Percentiles rank a stretch among this genome's conserved stretches.
These are phyloP conservation scores for Rhabdornis inornatus DNA, from an alignment of 2,113 vertebrate species.

Conservation along the genomic window DNA sequence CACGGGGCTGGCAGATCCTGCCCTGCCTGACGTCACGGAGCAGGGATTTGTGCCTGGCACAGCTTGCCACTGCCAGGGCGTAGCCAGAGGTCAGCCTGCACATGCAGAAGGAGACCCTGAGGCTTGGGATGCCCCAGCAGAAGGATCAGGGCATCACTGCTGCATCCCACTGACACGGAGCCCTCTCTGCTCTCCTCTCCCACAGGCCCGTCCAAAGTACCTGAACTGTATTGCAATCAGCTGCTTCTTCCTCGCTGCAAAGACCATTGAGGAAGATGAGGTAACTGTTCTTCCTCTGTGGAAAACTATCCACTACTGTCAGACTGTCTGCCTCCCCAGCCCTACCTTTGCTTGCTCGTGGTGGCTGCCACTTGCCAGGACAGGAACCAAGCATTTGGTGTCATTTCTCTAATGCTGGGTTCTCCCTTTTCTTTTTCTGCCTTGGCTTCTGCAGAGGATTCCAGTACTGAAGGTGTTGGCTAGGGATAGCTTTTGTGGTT, in stretches of 20 bases:
- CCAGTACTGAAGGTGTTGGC: constrained; percentile 88
- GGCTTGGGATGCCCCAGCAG: neutral
- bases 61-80: neutral
- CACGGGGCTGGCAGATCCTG: neutral
- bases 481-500: constrained; percentile 89
- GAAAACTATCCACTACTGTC: rapidly evolving
- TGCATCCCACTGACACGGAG: neutral
- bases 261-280: constrained; percentile 97
- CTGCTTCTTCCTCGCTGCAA: constrained; percentile 95
- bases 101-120: neutral
- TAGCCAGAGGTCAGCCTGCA: neutral
- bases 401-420: neutral
- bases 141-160: rapidly evolving
- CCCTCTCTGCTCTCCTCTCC: neutral
- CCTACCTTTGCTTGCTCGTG: neutral
- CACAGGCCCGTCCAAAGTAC: constrained; percentile 94
- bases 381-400: neutral
- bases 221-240: constrained; percentile 95
- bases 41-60: neutral
- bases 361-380: neutral
- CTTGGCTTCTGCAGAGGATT: constrained; percentile 76
- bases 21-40: neutral
- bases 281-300: constrained; percentile 53
- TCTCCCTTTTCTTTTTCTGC: neutral
- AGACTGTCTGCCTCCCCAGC: rapidly evolving